phyloP scores from a whole-genome alignment of 37 sponge, comb jelly and placozoan species.

The Agelas oroides region DNA sequence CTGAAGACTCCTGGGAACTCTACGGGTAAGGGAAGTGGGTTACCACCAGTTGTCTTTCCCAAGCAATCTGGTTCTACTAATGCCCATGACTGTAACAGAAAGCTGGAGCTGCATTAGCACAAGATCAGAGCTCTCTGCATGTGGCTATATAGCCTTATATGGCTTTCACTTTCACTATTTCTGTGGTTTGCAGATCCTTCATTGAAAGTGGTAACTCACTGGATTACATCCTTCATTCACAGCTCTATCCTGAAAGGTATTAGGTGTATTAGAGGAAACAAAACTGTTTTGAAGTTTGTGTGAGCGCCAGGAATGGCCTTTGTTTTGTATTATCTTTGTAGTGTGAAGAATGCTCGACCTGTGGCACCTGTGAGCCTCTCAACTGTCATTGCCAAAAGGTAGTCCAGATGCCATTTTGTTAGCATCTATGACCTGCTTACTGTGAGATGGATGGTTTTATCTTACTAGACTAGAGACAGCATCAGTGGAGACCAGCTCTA shows the following conservation, averaged over 20 bases:
- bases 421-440: too few species aligned
- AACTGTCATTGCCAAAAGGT: slow-evolving; percentile 19
- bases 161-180: too few species aligned
- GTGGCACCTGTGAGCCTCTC: background rate
- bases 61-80: too few species aligned
- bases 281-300: background rate
- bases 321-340: background rate
- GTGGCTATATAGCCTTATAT: too few species aligned
- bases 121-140: too few species aligned
- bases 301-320: too few species aligned
- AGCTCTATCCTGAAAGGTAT: slow-evolving; percentile 78
- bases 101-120: too few species aligned
- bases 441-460: too few species aligned
- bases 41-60: too few species aligned
- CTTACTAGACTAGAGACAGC: too few species aligned
- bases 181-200: slow-evolving; percentile 23
- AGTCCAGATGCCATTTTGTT: background rate
- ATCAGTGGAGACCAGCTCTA: too few species aligned
- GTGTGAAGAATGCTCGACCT: background rate
- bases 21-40: slow-evolving; percentile 51
- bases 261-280: background rate
- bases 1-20: slow-evolving; percentile 72
- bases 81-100: too few species aligned
- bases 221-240: slow-evolving; percentile 63
- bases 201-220: slow-evolving; percentile 40